A percentile compares a stretch with the other conserved stretches of the same genome.
These are phyloP conservation scores for Smittia aterrima DNA, from an alignment of 2,888 invertebrate species.

Conservation along the genomic window DNA sequence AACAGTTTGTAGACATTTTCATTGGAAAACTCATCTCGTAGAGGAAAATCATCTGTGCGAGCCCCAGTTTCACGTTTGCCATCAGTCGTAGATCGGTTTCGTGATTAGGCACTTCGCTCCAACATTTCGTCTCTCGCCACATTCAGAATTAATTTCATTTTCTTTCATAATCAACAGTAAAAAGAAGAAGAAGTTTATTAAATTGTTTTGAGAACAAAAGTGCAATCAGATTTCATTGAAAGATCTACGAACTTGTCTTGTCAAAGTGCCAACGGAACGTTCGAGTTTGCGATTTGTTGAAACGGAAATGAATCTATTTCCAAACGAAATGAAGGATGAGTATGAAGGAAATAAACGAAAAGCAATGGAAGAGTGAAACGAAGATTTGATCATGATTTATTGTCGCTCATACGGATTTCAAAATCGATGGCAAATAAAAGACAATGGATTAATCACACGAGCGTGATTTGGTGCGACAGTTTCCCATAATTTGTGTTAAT, in stretches of 20 bases:
- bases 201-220: neutral
- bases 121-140: conserved; percentile 6
- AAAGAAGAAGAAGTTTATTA: neutral
- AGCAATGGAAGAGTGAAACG: neutral
- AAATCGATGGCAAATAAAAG: neutral
- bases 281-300: too few relatives aligned
- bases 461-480: neutral
- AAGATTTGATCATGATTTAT: neutral
- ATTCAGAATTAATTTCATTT: neutral
- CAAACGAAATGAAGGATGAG: too few relatives aligned
- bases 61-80: conserved; percentile 20
- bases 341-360: neutral
- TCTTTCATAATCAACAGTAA: neutral
- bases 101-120: neutral
- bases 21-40: neutral
- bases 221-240: neutral
- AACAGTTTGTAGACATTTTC: conserved; percentile 19
- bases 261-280: too few relatives aligned
- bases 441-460: neutral
- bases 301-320: too few relatives aligned
- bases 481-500: neutral
- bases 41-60: conserved; percentile 17
- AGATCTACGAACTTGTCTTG: too few relatives aligned
- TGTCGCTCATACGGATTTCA: neutral
- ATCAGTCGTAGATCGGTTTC: conserved; percentile 16